phyloP scores from a whole-genome alignment of 2,888 invertebrate species.

The Chrysolina americana region DNA sequence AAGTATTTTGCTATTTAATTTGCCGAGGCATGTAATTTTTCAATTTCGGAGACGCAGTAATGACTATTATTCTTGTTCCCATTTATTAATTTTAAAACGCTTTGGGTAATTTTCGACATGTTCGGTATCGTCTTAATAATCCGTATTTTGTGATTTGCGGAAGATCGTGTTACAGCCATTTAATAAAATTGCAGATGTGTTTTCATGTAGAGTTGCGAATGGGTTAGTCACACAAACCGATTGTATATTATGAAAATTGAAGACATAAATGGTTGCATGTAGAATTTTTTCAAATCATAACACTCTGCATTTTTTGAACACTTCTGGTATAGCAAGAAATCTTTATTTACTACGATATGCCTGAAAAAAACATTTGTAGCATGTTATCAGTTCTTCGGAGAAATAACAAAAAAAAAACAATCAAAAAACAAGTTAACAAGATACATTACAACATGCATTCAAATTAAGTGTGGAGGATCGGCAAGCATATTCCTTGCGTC shows the following conservation, averaged over 20 bases:
- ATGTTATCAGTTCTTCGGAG: too few relatives aligned
- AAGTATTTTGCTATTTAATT: conserved; percentile 34
- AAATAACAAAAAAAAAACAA: too few relatives aligned
- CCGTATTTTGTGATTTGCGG: conserved; percentile 5
- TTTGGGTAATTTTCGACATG: conserved; percentile 20
- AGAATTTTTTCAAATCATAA: too few relatives aligned
- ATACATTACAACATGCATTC: too few relatives aligned
- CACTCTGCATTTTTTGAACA: too few relatives aligned
- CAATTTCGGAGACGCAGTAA: conserved; percentile 10
- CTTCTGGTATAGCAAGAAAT: too few relatives aligned
- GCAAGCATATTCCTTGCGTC: too few relatives aligned
- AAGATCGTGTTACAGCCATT: conserved; percentile 10
- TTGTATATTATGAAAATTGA: neutral
- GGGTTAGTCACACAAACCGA: neutral
- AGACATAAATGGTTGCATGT: too few relatives aligned
- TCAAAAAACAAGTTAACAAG: too few relatives aligned
- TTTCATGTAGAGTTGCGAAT: neutral
- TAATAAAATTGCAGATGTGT: neutral
- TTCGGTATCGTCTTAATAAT: neutral
- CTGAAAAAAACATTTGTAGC: too few relatives aligned
- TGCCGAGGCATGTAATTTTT: conserved; percentile 19
- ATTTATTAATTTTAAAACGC: neutral
- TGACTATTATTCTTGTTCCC: conserved; percentile 10
- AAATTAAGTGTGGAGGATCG: too few relatives aligned
- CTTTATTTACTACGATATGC: too few relatives aligned